Evolutionary conservation across 1,140 invertebrate genomes (phyloP).

Genomic region (Bactericera cockerelli): DNA sequence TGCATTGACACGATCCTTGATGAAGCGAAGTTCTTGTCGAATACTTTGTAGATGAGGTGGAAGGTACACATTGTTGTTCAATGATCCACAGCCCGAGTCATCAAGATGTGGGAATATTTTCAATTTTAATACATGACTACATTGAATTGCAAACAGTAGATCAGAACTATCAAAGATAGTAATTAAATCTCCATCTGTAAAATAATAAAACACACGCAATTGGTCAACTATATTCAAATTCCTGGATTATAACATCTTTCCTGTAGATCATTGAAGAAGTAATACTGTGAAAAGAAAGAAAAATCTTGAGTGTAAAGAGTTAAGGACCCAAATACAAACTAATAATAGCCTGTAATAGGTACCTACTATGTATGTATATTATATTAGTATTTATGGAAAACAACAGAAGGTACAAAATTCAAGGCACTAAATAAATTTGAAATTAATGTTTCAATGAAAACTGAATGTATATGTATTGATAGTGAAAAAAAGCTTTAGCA

Average conservation of each 20-base stretch:
- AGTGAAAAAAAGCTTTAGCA: no score
- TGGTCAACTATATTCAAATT: neutral
- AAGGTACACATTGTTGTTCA: slow-evolving; percentile 21
- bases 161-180: slow-evolving; percentile 61
- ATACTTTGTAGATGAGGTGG: slow-evolving; percentile 32
- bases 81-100: slow-evolving; percentile 3
- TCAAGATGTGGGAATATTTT: slow-evolving; percentile 34
- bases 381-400: no score
- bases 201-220: slow-evolving; percentile 16
- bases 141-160: slow-evolving; percentile 54
- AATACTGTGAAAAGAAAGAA: no score
- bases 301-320: no score
- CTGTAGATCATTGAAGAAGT: no score
- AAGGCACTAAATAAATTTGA: no score
- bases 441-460: no score
- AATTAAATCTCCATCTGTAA: slow-evolving; percentile 54
- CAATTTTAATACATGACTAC: slow-evolving; percentile 48
- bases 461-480: no score
- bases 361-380: no score
- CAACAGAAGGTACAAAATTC: no score
- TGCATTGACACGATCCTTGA: slow-evolving; percentile 42
- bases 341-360: no score
- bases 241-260: neutral
- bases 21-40: slow-evolving; percentile 36
- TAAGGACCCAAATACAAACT: no score